A percentile compares a stretch with the other conserved stretches of the same genome.
These are phyloP conservation scores for Mastomys natalensis DNA, from an alignment of 2,113 vertebrate genomes.

Conservation along the genomic window DNA sequence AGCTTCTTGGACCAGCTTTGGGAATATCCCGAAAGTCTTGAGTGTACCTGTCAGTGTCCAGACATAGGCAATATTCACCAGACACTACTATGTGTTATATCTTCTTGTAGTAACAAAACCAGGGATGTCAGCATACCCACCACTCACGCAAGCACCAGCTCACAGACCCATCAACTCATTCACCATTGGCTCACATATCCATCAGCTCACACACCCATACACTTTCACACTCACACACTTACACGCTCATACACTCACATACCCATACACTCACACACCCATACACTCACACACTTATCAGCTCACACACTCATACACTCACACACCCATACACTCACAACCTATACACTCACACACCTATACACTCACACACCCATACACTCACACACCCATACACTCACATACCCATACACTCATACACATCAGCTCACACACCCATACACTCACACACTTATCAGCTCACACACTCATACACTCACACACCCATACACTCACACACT, in stretches of 20 bases:
- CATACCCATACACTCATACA: background rate
- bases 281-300: background rate
- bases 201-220: background rate
- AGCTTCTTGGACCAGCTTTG: background rate
- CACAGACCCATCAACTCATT: background rate
- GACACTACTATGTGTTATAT: background rate
- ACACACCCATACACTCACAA: background rate
- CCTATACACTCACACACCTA: background rate
- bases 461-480: background rate
- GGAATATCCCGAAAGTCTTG: rapidly evolving
- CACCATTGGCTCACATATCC: background rate
- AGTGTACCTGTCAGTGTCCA: background rate
- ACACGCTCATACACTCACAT: background rate
- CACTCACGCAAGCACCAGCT: background rate
- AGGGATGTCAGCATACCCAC: background rate
- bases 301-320: background rate
- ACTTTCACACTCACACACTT: background rate
- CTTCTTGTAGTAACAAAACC: background rate
- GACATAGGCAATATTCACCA: background rate
- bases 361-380: background rate
- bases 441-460: background rate
- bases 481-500: background rate
- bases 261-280: background rate
- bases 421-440: background rate
- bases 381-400: background rate